A percentile compares a stretch with the other conserved stretches of the same genome.
These are phyloP conservation scores for Gobionotothen gibberifrons DNA, from an alignment of 2,797 vertebrate genomes.

Conservation along the genomic window DNA sequence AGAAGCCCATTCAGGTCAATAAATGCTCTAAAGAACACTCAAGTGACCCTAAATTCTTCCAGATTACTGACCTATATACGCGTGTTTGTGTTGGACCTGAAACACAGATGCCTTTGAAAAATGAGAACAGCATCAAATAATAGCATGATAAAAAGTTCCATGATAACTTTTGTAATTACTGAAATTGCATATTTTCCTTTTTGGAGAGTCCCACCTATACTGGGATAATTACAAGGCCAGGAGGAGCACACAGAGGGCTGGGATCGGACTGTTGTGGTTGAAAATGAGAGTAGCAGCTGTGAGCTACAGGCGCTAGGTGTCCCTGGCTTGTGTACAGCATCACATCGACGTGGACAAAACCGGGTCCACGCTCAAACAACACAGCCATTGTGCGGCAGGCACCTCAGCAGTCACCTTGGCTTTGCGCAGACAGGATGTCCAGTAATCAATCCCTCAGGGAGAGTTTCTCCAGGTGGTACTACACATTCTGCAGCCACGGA, in stretches of 20 bases:
- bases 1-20: constrained; percentile 64
- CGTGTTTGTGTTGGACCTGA: constrained; percentile 53
- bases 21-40: constrained; percentile 51
- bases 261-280: constrained; percentile 51
- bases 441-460: constrained; percentile 79
- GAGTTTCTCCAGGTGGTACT: constrained; percentile 81
- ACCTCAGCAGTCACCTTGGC: constrained; percentile 70
- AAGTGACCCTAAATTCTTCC: constrained; percentile 56
- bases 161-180: constrained; percentile 24
- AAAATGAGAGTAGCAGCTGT: constrained; percentile 77
- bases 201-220: constrained; percentile 17
- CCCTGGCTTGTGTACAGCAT: constrained; percentile 70
- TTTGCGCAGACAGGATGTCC: constrained; percentile 76
- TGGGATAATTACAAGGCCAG: constrained; percentile 75
- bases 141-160: constrained; percentile 28
- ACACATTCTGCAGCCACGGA: constrained; percentile 68
- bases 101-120: constrained; percentile 47
- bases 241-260: constrained; percentile 56
- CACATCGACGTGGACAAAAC: constrained; percentile 71
- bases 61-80: constrained; percentile 69
- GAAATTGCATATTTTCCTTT: constrained; percentile 23
- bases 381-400: constrained; percentile 74
- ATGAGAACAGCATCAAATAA: constrained; percentile 43
- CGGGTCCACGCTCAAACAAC: constrained; percentile 70
- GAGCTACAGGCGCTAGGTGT: constrained; percentile 66